phyloP scores from a whole-genome alignment of 2,888 invertebrate genomes.

The Cloeon dipterum region DNA sequence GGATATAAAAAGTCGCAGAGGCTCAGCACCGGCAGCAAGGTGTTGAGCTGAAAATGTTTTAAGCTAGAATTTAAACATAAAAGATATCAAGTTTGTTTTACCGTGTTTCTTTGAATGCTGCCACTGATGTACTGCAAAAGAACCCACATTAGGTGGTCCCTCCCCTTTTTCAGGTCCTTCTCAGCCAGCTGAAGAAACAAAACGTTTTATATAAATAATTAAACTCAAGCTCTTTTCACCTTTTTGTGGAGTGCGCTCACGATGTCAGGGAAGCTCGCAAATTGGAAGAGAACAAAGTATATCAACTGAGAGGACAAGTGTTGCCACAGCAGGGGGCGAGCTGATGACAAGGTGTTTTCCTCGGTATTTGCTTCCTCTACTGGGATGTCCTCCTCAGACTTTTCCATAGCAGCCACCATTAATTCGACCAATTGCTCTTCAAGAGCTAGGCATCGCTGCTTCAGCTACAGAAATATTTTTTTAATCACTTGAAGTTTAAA shows the following conservation, averaged over 20 bases:
- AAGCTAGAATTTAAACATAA: not conserved
- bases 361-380: conserved; percentile 28
- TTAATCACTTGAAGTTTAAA: not conserved
- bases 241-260: conserved; percentile 73
- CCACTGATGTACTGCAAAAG: conserved; percentile 91
- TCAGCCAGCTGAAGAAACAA: conserved; percentile 32
- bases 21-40: conserved; percentile 73
- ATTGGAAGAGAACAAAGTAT: conserved; percentile 83
- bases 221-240: too few species aligned
- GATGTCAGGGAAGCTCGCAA: conserved; percentile 80
- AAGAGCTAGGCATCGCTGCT: conserved; percentile 64
- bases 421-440: conserved; percentile 85
- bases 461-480: conserved; percentile 27
- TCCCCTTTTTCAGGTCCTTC: conserved; percentile 62
- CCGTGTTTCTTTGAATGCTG: conserved; percentile 81
- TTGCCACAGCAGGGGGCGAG: conserved; percentile 70
- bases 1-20: conserved; percentile 82
- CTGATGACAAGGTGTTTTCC: conserved; percentile 19
- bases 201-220: not conserved
- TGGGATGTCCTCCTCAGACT: conserved; percentile 39
- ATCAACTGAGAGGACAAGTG: conserved; percentile 86
- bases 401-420: conserved; percentile 78
- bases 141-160: conserved; percentile 99
- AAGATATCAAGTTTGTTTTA: conserved; percentile 14
- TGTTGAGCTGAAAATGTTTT: conserved; percentile 32